phyloP scores from a whole-genome alignment of 35 echinoderm and acorn worm genomes.

The Apostichopus parvimensis region DNA sequence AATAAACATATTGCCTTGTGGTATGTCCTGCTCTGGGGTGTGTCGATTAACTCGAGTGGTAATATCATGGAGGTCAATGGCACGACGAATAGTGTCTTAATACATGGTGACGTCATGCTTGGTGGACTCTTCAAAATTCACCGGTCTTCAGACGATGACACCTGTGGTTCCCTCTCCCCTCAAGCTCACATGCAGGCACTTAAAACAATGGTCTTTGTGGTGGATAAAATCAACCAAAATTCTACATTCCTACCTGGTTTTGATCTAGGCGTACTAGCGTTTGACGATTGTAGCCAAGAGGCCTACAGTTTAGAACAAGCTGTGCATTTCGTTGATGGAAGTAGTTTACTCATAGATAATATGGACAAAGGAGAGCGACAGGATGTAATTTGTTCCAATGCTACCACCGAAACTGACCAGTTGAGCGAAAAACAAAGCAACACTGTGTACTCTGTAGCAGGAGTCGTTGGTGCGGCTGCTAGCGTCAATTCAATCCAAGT shows the following conservation, averaged over 20 bases:
- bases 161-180: slow-evolving; percentile 60
- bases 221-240: slow-evolving; percentile 74
- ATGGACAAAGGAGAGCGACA: neutral
- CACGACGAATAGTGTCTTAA: slow-evolving; percentile 45
- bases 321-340: slow-evolving; percentile 73
- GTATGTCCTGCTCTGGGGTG: slow-evolving; percentile 47
- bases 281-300: slow-evolving; percentile 93
- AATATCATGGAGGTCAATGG: slow-evolving; percentile 54
- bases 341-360: slow-evolving; percentile 6
- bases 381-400: neutral
- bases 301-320: slow-evolving; percentile 77
- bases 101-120: slow-evolving; percentile 75
- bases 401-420: neutral
- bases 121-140: slow-evolving; percentile 84
- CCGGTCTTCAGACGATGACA: slow-evolving; percentile 58
- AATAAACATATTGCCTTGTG: slow-evolving; percentile 53
- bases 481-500: slow-evolving; percentile 81
- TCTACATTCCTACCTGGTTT: slow-evolving; percentile 77
- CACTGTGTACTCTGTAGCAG: slow-evolving; percentile 55
- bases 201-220: slow-evolving; percentile 81
- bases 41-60: slow-evolving; percentile 49
- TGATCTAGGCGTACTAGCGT: slow-evolving; percentile 72
- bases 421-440: neutral
- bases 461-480: slow-evolving; percentile 77
- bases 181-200: slow-evolving; percentile 86